phyloP scores from a whole-genome alignment of 1,140 invertebrate species.

The Dermatophagoides farinae region DNA sequence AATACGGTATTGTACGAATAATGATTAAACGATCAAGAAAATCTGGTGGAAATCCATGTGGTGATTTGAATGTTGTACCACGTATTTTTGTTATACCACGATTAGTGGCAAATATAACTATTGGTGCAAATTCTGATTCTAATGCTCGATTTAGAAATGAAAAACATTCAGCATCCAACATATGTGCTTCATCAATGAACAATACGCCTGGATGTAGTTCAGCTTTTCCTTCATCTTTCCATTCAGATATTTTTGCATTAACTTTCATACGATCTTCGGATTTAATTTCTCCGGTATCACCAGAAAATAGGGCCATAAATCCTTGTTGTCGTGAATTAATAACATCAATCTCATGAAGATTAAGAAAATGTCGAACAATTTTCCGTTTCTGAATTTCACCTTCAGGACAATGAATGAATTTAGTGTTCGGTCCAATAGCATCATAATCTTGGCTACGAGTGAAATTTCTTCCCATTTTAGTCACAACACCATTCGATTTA shows the following conservation, averaged over 20 bases:
- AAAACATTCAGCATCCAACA: slow-evolving; percentile 97
- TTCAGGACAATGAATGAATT: slow-evolving; percentile 94
- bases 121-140: slow-evolving; percentile 88
- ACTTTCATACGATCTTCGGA: slow-evolving; percentile 93
- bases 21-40: slow-evolving; percentile 76
- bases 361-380: slow-evolving; percentile 94
- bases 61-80: slow-evolving; percentile 76
- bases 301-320: slow-evolving; percentile 89
- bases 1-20: slow-evolving; percentile 69
- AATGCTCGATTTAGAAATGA: slow-evolving; percentile 89
- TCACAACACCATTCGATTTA: slow-evolving; percentile 92
- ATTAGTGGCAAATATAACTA: slow-evolving; percentile 98
- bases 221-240: slow-evolving; percentile 96
- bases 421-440: slow-evolving; percentile 64
- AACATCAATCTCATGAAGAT: slow-evolving; percentile 94
- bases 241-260: slow-evolving; percentile 91
- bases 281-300: slow-evolving; percentile 97
- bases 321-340: slow-evolving; percentile 93
- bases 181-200: slow-evolving; percentile 85
- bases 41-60: slow-evolving; percentile 92
- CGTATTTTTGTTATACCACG: slow-evolving; percentile 85
- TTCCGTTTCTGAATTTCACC: slow-evolving; percentile 97
- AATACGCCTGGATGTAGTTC: slow-evolving; percentile 91
- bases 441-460: slow-evolving; percentile 90
- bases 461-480: slow-evolving; percentile 79